These are phyloP conservation scores for Enteromius argenteus DNA, from an alignment of 2,797 vertebrate species.

Conservation along the genomic window DNA sequence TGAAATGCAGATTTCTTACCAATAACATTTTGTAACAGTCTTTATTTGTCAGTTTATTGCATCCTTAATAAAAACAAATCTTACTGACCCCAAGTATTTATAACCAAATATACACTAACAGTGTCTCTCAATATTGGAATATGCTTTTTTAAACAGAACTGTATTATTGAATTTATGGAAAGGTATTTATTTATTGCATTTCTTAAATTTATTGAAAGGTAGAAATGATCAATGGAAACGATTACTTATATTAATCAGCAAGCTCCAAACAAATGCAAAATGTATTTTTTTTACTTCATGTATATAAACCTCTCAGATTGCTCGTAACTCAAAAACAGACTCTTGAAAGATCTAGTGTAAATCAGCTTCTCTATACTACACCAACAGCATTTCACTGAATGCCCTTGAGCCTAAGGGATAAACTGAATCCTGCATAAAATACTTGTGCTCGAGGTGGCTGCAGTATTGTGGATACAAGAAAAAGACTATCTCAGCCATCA, in stretches of 20 bases:
- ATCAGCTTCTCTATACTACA: background rate
- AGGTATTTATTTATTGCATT: background rate
- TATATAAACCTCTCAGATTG: background rate
- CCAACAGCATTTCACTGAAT: background rate
- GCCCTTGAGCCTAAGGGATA: conserved; percentile 16
- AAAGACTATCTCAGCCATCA: background rate
- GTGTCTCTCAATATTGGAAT: too few relatives aligned
- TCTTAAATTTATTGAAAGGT: background rate
- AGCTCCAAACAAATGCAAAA: background rate
- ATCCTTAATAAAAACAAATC: background rate
- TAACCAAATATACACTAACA: too few relatives aligned
- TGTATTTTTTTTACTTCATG: background rate
- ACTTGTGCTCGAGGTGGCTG: conserved; percentile 12
- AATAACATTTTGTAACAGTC: background rate
- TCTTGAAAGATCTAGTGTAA: background rate
- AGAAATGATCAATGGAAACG: background rate
- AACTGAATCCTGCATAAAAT: conserved; percentile 21
- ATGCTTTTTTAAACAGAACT: background rate
- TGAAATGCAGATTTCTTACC: background rate
- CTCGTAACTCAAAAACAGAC: background rate
- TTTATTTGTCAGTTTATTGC: background rate
- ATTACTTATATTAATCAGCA: background rate
- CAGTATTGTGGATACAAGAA: conserved; percentile 12
- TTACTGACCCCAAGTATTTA: background rate
- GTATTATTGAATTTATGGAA: background rate